A percentile compares a stretch with the other conserved stretches of the same genome.
phyloP scores from a whole-genome alignment of 1,140 invertebrate species.

The Lordiphosa clarofinis region DNA sequence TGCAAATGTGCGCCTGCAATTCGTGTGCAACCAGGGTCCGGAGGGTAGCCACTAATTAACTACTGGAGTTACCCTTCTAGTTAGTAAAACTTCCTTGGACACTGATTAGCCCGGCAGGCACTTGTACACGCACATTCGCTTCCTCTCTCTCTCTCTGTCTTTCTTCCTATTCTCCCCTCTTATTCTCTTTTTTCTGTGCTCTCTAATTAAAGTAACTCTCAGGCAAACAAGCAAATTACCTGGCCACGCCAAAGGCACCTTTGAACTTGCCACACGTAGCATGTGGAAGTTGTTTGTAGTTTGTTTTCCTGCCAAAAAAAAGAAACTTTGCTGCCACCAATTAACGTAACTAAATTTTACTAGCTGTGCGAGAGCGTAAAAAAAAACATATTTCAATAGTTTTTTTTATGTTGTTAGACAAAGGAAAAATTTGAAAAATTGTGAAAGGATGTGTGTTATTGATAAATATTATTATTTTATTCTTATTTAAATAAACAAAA shows the following conservation, averaged over 20 bases:
- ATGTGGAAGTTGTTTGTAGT: conserved; percentile 16
- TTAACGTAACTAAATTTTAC: conserved; percentile 53
- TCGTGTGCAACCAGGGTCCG: conserved; percentile 7
- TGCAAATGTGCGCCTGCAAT: conserved; percentile 35
- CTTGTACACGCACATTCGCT: not conserved
- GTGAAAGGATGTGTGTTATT: too few species aligned
- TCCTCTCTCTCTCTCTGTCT: conserved; percentile 9
- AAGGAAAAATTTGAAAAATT: too few species aligned
- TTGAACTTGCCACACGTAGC: conserved; percentile 37
- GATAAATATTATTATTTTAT: too few species aligned
- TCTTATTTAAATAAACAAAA: too few species aligned
- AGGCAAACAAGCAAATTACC: conserved; percentile 16
- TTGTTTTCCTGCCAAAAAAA: conserved; percentile 32
- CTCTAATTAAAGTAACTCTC: conserved; percentile 36
- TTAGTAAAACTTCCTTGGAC: conserved; percentile 2
- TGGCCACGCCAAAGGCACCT: conserved; percentile 27
- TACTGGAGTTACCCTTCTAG: conserved; percentile 1
- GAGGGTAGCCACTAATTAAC: conserved; percentile 16
- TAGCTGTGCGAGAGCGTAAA: conserved; percentile 32
- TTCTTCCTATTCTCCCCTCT: not conserved
- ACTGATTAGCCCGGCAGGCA: conserved; percentile 10
- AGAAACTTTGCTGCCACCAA: conserved; percentile 46
- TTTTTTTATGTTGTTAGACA: too few species aligned
- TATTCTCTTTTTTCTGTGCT: conserved; percentile 5
- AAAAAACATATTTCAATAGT: conserved; percentile 47